A percentile compares a stretch with the other conserved stretches of the same genome.
These are phyloP conservation scores for Cybosia mesomella DNA, from an alignment of 2,888 invertebrate genomes.

Conservation along the genomic window DNA sequence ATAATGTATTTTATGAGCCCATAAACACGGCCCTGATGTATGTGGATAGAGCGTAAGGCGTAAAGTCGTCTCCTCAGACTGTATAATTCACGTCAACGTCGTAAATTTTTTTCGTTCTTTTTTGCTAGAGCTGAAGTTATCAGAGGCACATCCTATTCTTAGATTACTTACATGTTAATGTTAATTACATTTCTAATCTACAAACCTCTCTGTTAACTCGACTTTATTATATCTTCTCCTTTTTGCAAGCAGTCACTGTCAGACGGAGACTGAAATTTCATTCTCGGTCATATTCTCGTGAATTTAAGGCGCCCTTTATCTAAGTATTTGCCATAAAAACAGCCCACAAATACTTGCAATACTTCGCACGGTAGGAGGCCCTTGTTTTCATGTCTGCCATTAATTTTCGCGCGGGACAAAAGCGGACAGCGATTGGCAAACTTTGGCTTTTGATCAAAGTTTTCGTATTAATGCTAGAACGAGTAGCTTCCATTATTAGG, in stretches of 20 bases:
- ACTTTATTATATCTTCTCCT: too few relatives aligned
- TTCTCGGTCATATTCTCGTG: background rate
- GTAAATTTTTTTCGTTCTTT: too few relatives aligned
- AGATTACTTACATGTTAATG: too few relatives aligned
- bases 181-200: too few relatives aligned
- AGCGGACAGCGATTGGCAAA: constrained; percentile 70
- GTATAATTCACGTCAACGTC: too few relatives aligned
- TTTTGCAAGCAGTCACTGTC: background rate
- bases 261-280: background rate
- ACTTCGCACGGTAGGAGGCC: constrained; percentile 25
- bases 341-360: constrained; percentile 23
- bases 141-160: too few relatives aligned
- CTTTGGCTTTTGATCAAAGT: constrained; percentile 69
- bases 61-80: too few relatives aligned
- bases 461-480: constrained; percentile 70
- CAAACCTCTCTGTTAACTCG: too few relatives aligned
- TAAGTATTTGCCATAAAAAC: constrained; percentile 26
- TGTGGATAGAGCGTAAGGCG: too few relatives aligned
- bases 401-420: constrained; percentile 61
- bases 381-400: constrained; percentile 54
- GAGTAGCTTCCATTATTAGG: constrained; percentile 47
- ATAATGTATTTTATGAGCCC: too few relatives aligned
- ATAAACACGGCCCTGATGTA: too few relatives aligned
- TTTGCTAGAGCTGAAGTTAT: too few relatives aligned
- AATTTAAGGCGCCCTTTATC: background rate